Evolutionary conservation across 2,888 invertebrate genomes (phyloP).

Genomic region (Macaria liturata): DNA sequence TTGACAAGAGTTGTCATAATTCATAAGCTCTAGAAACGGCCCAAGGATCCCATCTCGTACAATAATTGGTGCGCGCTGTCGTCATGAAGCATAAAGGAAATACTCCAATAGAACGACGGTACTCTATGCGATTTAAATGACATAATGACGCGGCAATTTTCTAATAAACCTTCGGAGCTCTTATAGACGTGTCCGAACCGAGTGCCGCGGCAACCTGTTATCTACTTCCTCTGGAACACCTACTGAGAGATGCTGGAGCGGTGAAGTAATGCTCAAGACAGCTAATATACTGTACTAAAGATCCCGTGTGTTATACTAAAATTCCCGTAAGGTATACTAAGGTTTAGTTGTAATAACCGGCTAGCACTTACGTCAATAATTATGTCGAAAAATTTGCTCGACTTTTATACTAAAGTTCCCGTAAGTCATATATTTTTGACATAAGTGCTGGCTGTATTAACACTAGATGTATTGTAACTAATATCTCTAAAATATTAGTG

Average conservation of each 20-base stretch:
- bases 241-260: conserved; percentile 39
- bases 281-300: no score
- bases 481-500: no score
- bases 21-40: conserved; percentile 44
- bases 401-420: no score
- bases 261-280: not conserved
- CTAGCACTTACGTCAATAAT: no score
- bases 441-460: no score
- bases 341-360: no score
- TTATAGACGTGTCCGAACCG: conserved; percentile 73
- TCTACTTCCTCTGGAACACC: conserved; percentile 75
- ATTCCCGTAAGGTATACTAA: no score
- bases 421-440: no score
- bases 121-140: conserved; percentile 84
- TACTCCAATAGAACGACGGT: conserved; percentile 81
- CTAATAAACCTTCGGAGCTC: conserved; percentile 82
- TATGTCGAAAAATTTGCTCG: no score
- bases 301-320: no score
- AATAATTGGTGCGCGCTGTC: conserved; percentile 79
- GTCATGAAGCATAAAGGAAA: conserved; percentile 83
- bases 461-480: no score
- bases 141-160: conserved; percentile 83
- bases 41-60: conserved; percentile 64
- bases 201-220: conserved; percentile 74
- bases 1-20: not conserved